Percentiles rank a stretch among this genome's conserved stretches.
Evolutionary conservation across 2,113 vertebrate genomes (phyloP).

Genomic region (Xiphophorus hellerii): DNA sequence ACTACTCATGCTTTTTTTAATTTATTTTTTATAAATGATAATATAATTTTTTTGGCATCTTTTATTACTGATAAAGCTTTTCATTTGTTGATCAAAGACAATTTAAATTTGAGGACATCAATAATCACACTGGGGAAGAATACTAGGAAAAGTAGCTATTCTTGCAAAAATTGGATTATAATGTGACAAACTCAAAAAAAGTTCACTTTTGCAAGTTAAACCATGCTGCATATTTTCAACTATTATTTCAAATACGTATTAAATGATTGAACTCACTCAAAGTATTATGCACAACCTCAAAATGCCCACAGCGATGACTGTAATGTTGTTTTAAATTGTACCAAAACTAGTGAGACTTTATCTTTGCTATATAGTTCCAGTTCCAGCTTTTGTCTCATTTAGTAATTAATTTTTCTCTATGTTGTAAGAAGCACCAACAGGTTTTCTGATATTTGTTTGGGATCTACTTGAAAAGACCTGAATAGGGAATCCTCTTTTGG

Average conservation of each 20-base stretch:
- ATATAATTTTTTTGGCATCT: neutral
- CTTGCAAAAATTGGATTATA: neutral
- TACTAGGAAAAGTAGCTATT: neutral
- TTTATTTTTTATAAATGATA: no score
- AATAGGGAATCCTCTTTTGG: neutral
- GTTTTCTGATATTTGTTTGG: neutral
- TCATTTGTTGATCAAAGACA: no score
- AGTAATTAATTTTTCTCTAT: neutral
- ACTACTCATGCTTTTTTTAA: no score
- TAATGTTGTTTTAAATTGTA: neutral
- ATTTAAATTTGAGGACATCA: no score
- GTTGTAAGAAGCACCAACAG: neutral
- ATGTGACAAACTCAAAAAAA: neutral
- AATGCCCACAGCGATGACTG: neutral
- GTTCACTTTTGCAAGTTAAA: no score
- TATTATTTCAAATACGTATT: no score
- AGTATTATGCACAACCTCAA: no score
- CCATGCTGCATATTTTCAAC: no score
- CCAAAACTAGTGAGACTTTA: neutral
- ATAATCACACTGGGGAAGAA: no score
- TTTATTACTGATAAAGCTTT: neutral
- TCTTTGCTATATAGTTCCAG: neutral
- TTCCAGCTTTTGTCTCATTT: neutral
- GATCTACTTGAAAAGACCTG: neutral
- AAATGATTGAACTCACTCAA: no score